Base-by-base conservation (phyloP, 2,797 vertebrate genomes). In the Tangara arthus region DNA sequence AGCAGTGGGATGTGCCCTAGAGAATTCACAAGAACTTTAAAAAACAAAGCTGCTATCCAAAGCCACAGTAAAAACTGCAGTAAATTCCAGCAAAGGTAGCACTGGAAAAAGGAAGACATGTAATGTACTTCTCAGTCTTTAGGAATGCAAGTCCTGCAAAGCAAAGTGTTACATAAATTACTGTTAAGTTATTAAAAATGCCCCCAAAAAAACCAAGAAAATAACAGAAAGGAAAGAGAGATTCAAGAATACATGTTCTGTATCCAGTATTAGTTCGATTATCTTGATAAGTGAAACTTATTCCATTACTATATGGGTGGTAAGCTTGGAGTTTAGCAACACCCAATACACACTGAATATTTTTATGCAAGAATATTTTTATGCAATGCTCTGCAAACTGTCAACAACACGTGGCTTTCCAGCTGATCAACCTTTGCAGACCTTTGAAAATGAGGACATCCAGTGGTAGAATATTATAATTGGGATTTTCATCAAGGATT, bases 391-490 rank as follows among this genome's bases (percentile, higher is more conserved):
- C 63, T 52, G 39, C 47, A 55, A 78, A 81, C 44, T 86, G 61
- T 71, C 92, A 93, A 90, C 71, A 79, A 47, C 65, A 21, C 5
- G 1, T 55, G 50, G n/a, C 61, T 83, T 86, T 69, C 52, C 85
- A 88, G 85, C 47, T n/a, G 42, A 89, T 57, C 65, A 89, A 76
- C 85, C 26, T 93, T 32, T 79, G 77, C 78, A 94, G 92, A 70
- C 56, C 75, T 96, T 96, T 76, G 94, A 87, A 92, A 93, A 96
- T 13, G 87, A 91, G 90, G 96, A 92, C 97, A 97, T 95, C 97
- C 95, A 95, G 95, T 93, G 97, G 94, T 75, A 70, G 57, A 96
- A 93, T 2, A 0, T 64, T 70, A 37, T 69, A 93, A 77, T n/a
- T 26, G 53, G 55, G 56, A 61, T 68, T 84, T 91, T 83, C 72